Evolutionary conservation across 2,113 vertebrate species (phyloP).

Genomic region (Gasterosteus aculeatus): DNA sequence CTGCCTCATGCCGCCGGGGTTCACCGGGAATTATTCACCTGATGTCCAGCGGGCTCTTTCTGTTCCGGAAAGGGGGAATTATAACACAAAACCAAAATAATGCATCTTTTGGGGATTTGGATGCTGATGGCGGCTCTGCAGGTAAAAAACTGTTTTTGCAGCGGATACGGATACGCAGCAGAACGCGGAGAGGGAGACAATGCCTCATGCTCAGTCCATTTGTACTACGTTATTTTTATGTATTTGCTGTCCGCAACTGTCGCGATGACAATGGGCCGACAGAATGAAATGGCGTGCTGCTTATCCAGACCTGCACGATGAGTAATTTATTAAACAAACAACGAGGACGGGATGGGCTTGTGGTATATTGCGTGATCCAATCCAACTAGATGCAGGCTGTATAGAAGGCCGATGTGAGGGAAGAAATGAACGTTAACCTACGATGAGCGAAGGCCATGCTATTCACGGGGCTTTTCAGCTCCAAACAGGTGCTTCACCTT

Average conservation of each 20-base stretch:
- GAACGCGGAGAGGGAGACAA: neutral
- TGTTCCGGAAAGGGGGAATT: slow-evolving; percentile 26
- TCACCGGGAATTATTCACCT: slow-evolving; percentile 28
- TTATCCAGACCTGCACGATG: slow-evolving; percentile 14
- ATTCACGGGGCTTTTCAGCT: neutral
- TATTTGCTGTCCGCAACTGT: neutral
- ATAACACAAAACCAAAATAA: slow-evolving; percentile 3
- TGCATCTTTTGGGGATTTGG: slow-evolving; percentile 50
- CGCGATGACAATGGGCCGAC: neutral
- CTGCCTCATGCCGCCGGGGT: slow-evolving; percentile 51
- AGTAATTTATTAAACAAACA: neutral
- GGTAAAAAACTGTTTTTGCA: slow-evolving; percentile 45
- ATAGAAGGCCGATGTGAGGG: neutral
- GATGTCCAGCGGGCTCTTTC: slow-evolving; percentile 8
- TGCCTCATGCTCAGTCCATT: neutral
- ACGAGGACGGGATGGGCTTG: neutral
- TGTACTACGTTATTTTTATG: neutral
- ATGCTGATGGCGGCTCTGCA: slow-evolving; percentile 60
- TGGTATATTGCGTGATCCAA: neutral
- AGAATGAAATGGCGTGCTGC: neutral
- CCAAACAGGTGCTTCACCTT: slow-evolving; percentile 1
- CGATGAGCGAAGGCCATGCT: neutral
- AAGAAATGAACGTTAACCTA: neutral
- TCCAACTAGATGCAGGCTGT: neutral
- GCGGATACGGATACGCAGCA: neutral